Conservation (phyloP, 2,888 invertebrate species). For the Perdita meconis region DNA sequence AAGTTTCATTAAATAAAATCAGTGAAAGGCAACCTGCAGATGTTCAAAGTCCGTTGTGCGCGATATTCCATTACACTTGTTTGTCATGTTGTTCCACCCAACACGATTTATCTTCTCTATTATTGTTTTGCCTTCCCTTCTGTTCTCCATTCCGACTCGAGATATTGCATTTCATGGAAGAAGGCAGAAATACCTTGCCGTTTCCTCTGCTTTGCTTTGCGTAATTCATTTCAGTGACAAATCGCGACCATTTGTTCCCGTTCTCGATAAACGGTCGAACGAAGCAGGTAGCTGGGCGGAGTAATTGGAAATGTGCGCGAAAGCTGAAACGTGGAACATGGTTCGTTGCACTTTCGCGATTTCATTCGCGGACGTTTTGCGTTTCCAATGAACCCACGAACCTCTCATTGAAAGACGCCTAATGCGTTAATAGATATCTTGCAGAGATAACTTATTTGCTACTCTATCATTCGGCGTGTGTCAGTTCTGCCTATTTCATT, state of each 20-base stretch:
- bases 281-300: conserved; percentile 21
- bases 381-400: not conserved
- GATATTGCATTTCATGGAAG: conserved; percentile 36
- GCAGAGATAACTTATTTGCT: conserved; percentile 1
- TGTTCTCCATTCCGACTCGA: conserved; percentile 17
- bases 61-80: conserved; percentile 19
- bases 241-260: conserved; percentile 35
- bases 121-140: conserved; percentile 14
- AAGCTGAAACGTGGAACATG: conserved; percentile 3
- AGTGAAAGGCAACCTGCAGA: not conserved
- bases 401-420: not conserved
- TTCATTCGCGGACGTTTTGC: not conserved
- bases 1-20: no score
- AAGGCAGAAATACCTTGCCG: conserved; percentile 29
- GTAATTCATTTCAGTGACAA: conserved; percentile 44
- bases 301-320: conserved; percentile 23
- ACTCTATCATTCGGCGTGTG: not conserved
- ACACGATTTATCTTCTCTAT: conserved; percentile 42
- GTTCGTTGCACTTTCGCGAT: not conserved
- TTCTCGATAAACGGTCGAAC: conserved; percentile 37
- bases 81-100: conserved; percentile 11
- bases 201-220: conserved; percentile 20
- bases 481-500: not conserved
- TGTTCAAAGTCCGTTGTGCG: not conserved
- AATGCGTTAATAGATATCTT: not conserved